These are phyloP conservation scores for Eclectus roratus DNA, from an alignment of 2,113 vertebrate species.

Conservation along the genomic window DNA sequence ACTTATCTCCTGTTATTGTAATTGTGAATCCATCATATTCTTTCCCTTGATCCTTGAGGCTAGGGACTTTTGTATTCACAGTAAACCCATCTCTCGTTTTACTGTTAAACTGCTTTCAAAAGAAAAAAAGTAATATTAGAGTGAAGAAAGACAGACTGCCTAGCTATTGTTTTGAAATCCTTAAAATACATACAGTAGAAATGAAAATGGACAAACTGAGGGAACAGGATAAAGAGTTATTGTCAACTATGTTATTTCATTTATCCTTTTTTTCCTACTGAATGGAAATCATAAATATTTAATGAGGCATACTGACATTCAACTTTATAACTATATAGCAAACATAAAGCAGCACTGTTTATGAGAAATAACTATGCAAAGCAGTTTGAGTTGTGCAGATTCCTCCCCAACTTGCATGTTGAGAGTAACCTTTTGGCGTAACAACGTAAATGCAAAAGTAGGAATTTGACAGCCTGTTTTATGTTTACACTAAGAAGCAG, in stretches of 20 bases:
- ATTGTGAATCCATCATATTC: slow-evolving; percentile 96
- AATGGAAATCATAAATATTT: background rate
- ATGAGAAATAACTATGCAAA: background rate
- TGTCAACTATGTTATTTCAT: background rate
- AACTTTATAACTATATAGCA: background rate
- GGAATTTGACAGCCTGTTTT: background rate
- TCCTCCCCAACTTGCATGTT: background rate
- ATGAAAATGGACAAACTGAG: background rate
- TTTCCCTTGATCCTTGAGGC: slow-evolving; percentile 89
- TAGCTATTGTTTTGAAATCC: background rate
- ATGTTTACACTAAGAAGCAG: background rate
- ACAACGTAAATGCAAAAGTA: background rate
- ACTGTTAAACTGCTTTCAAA: slow-evolving; percentile 97
- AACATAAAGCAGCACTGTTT: background rate
- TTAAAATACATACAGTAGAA: background rate
- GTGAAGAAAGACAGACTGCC: background rate
- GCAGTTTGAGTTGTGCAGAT: background rate
- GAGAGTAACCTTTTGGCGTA: background rate
- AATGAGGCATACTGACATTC: background rate
- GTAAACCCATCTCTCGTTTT: slow-evolving; percentile 99
- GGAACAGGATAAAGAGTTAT: background rate
- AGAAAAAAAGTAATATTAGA: slow-evolving; percentile 13
- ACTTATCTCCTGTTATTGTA: slow-evolving; percentile 98
- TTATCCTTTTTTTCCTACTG: background rate
- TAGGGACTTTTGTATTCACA: slow-evolving; percentile 96